phyloP scores from a whole-genome alignment of 2,113 vertebrate genomes.

The Hemichromis elongatus region DNA sequence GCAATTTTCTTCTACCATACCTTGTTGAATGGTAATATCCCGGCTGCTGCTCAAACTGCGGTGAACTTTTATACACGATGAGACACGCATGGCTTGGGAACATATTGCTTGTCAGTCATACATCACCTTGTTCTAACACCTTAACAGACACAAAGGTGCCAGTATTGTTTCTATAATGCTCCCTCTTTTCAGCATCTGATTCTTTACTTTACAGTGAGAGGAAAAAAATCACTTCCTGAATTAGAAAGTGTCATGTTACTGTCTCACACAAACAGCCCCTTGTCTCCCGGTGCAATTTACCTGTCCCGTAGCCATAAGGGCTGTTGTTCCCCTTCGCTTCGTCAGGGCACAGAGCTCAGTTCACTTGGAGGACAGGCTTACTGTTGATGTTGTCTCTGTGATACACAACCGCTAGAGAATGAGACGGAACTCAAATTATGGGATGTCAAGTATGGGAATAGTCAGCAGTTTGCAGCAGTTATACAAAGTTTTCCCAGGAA shows the following conservation, averaged over 20 bases:
- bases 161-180: conserved; percentile 21
- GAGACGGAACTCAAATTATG: conserved; percentile 12
- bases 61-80: conserved; percentile 41
- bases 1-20: conserved; percentile 46
- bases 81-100: conserved; percentile 47
- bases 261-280: conserved; percentile 44
- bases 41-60: conserved; percentile 37
- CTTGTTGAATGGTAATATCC: conserved; percentile 37
- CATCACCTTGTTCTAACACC: conserved; percentile 48
- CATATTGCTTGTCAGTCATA: conserved; percentile 57
- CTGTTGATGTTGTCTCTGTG: conserved; percentile 64
- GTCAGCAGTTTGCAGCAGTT: neutral
- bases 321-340: conserved; percentile 62
- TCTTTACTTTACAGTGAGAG: conserved; percentile 43
- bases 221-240: conserved; percentile 58
- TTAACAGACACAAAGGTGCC: conserved; percentile 49
- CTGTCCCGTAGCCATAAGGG: conserved; percentile 61
- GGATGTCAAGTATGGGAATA: conserved; percentile 22
- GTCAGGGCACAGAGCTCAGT: conserved; percentile 62
- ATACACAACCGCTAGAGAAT: conserved; percentile 50
- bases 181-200: conserved; percentile 41
- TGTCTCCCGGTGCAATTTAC: conserved; percentile 58
- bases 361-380: conserved; percentile 74
- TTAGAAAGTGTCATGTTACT: conserved; percentile 59
- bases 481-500: neutral